Evolutionary conservation across 2,888 invertebrate species (phyloP).

Genomic region (Dendrolimus houi): DNA sequence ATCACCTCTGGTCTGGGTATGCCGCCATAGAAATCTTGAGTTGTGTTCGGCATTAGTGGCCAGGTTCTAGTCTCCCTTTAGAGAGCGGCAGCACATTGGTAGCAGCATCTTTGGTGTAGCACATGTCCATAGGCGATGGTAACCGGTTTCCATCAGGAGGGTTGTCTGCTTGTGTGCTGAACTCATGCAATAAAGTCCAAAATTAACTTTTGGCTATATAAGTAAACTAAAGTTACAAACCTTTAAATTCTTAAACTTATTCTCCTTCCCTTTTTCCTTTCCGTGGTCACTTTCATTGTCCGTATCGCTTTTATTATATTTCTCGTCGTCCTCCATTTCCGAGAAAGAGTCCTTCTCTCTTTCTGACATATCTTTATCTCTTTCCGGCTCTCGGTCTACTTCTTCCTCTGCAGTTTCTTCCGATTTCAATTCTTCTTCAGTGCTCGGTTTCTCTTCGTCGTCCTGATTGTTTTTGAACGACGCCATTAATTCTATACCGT

Average conservation of each 20-base stretch:
- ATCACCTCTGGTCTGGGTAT: no score
- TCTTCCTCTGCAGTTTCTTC: conserved; percentile 55
- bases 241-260: conserved; percentile 63
- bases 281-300: conserved; percentile 65
- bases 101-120: no score
- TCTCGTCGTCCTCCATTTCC: conserved; percentile 70
- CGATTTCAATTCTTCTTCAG: conserved; percentile 49
- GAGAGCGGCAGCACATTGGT: no score
- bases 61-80: no score
- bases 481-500: conserved; percentile 70
- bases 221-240: conserved; percentile 19
- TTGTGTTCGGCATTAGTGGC: no score
- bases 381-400: conserved; percentile 22
- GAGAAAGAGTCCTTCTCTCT: conserved; percentile 51
- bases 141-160: no score
- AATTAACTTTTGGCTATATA: neutral
- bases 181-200: no score
- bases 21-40: no score
- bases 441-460: conserved; percentile 56
- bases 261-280: conserved; percentile 41
- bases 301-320: conserved; percentile 62
- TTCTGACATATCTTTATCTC: conserved; percentile 41
- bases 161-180: no score
- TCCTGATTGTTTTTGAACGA: conserved; percentile 49
- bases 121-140: no score